Conservation (phyloP, 1,140 invertebrate genomes). For the Brachionus asplanchnoidis region DNA sequence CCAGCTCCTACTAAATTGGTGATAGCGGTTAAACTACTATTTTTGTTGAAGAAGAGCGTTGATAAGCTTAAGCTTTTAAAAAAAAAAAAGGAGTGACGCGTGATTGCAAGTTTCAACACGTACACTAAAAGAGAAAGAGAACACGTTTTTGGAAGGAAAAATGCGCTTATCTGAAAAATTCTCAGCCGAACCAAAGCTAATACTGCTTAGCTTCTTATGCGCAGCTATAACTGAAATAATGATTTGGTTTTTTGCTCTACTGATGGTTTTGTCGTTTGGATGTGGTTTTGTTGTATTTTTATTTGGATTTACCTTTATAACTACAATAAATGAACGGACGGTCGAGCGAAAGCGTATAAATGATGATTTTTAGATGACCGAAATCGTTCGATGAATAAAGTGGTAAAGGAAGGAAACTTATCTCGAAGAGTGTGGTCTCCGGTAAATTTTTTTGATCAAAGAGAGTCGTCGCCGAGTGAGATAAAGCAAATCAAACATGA, state of each 20-base stretch:
- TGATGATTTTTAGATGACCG: background rate
- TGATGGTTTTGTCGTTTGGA: background rate
- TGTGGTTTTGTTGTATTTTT: background rate
- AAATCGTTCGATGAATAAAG: background rate
- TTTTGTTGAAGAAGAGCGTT: background rate
- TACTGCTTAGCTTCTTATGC: background rate
- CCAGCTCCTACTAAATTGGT: no score
- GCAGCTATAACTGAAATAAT: background rate
- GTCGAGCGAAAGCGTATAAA: background rate
- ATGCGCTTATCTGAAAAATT: background rate
- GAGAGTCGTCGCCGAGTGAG: no score
- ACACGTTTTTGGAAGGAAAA: background rate
- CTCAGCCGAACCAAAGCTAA: background rate
- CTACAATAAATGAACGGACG: background rate
- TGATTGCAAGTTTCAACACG: background rate
- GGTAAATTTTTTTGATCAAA: no score
- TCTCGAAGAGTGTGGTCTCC: background rate
- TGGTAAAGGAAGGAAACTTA: background rate
- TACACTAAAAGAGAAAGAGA: background rate
- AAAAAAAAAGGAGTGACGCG: background rate
- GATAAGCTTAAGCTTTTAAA: background rate
- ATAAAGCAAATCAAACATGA: background rate
- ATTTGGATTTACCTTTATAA: background rate
- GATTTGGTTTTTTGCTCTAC: background rate
- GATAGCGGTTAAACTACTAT: no score